phyloP scores from a whole-genome alignment of 2,888 invertebrate species.

The Camptogramma bilineatum region DNA sequence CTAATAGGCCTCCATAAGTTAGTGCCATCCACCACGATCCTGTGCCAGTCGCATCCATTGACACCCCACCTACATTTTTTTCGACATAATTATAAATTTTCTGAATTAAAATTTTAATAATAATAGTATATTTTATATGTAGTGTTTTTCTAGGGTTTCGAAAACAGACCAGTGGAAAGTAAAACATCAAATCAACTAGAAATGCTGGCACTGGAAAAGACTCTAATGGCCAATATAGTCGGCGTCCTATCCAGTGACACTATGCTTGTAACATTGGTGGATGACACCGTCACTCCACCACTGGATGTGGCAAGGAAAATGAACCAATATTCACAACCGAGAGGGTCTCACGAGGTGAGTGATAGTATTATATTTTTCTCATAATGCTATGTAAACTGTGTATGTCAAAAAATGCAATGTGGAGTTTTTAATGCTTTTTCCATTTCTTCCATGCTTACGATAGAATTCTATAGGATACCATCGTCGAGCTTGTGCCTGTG shows the following conservation, averaged over 20 bases:
- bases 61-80: too few relatives aligned
- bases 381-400: too few relatives aligned
- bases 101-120: too few relatives aligned
- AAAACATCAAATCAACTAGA: conserved; percentile 87
- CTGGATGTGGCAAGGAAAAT: conserved; percentile 85
- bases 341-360: conserved; percentile 71
- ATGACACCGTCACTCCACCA: conserved; percentile 81
- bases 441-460: conserved; percentile 22
- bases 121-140: neutral
- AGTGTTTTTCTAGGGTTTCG: conserved; percentile 68
- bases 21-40: too few relatives aligned
- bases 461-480: conserved; percentile 23
- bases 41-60: too few relatives aligned
- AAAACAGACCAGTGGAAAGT: conserved; percentile 82
- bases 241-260: conserved; percentile 81
- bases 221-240: conserved; percentile 85
- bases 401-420: neutral
- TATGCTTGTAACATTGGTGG: conserved; percentile 87
- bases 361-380: neutral
- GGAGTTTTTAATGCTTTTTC: neutral
- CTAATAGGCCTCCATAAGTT: too few relatives aligned
- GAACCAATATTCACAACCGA: conserved; percentile 73
- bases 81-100: too few relatives aligned
- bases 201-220: conserved; percentile 88
- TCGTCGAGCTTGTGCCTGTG: conserved; percentile 19